Evolutionary conservation across 2,888 invertebrate species (phyloP).

Genomic region (Anoncus sp.): DNA sequence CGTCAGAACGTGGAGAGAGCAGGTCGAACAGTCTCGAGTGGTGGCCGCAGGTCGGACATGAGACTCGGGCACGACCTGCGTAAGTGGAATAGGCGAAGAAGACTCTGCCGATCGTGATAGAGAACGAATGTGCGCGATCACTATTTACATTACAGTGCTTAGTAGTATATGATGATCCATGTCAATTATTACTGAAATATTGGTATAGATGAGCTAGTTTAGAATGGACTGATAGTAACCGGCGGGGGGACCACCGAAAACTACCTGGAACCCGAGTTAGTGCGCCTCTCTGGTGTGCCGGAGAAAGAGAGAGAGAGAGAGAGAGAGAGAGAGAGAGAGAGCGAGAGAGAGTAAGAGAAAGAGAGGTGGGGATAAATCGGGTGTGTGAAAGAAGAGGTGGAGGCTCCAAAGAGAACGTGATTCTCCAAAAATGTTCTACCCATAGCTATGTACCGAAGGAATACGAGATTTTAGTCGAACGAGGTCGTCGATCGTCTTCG

Average conservation of each 20-base stretch:
- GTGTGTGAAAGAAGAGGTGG: slow-evolving; percentile 66
- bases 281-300: slow-evolving; percentile 2
- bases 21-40: slow-evolving; percentile 48
- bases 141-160: slow-evolving; percentile 7
- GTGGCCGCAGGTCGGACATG: slow-evolving; percentile 59
- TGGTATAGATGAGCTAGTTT: slow-evolving; percentile 10
- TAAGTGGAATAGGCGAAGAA: slow-evolving; percentile 66
- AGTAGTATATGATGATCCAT: slow-evolving; percentile 5
- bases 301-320: slow-evolving; percentile 9
- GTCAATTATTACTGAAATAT: slow-evolving; percentile 7
- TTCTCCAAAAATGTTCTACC: slow-evolving; percentile 39
- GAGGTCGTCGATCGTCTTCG: slow-evolving; percentile 52
- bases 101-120: slow-evolving; percentile 46
- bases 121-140: slow-evolving; percentile 20
- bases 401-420: slow-evolving; percentile 74
- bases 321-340: slow-evolving; percentile 4
- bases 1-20: slow-evolving; percentile 33
- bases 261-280: slow-evolving; percentile 1
- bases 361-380: slow-evolving; percentile 45
- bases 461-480: slow-evolving; percentile 53
- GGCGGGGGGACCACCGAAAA: slow-evolving; percentile 35
- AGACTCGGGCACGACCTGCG: slow-evolving; percentile 57
- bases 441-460: slow-evolving; percentile 11
- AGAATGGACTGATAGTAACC: slow-evolving; percentile 19
- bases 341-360: slow-evolving; percentile 13